Conservation (phyloP, 2,888 invertebrate genomes). For the Hemaris fuciformis region DNA sequence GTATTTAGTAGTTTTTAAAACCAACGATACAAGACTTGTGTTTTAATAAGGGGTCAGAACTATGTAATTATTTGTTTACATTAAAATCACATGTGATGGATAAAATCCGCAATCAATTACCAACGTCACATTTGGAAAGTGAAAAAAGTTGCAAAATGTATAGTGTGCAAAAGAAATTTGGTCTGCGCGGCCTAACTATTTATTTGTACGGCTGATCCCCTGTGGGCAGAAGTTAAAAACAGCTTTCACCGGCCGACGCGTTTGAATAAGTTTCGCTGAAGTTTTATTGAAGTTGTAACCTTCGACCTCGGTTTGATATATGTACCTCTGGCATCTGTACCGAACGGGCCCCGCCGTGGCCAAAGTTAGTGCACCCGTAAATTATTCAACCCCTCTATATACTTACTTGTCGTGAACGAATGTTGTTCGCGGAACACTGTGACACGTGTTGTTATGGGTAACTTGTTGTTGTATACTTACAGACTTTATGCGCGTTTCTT, state of each 20-base stretch:
- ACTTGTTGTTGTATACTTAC: slow-evolving; percentile 11
- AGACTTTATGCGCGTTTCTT: neutral
- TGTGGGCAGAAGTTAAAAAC: slow-evolving; percentile 76
- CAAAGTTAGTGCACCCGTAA: slow-evolving; percentile 74
- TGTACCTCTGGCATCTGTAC: slow-evolving; percentile 62
- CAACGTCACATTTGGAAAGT: neutral
- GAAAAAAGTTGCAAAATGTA: slow-evolving; percentile 39
- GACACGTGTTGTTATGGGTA: slow-evolving; percentile 40
- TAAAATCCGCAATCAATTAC: neutral
- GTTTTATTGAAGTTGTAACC: slow-evolving; percentile 69
- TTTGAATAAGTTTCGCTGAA: slow-evolving; percentile 59
- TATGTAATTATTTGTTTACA: neutral
- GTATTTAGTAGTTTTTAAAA: no score
- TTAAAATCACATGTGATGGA: neutral
- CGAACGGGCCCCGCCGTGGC: slow-evolving; percentile 56
- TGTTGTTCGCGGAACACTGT: slow-evolving; percentile 52
- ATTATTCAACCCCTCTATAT: slow-evolving; percentile 73
- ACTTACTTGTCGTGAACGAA: slow-evolving; percentile 58
- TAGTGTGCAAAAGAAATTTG: slow-evolving; percentile 56
- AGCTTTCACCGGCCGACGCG: slow-evolving; percentile 63
- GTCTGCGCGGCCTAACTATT: slow-evolving; percentile 66
- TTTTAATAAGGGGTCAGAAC: no score
- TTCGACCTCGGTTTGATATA: slow-evolving; percentile 68
- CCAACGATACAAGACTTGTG: no score
- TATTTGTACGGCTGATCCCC: slow-evolving; percentile 72